Evolutionary conservation across 64 coral and sea anemone species (phyloP).

Genomic region (Dendronephthya gigantea): DNA sequence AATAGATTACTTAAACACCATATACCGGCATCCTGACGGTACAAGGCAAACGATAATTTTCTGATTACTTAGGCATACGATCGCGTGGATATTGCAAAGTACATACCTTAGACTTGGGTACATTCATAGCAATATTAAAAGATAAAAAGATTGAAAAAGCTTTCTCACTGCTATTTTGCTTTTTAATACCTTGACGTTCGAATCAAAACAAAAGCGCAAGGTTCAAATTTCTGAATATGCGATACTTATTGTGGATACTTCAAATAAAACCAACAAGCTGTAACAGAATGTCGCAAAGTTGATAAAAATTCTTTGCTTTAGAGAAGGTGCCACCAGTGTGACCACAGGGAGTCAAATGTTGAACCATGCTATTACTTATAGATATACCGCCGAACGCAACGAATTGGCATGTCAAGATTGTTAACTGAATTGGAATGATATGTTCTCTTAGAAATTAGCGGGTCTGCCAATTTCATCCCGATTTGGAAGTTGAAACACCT

Average conservation of each 20-base stretch:
- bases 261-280: not conserved
- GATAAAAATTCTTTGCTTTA: no score
- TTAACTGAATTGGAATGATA: no score
- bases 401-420: no score
- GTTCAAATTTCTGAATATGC: not conserved
- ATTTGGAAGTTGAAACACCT: no score
- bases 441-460: no score
- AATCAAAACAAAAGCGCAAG: not conserved
- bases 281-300: not conserved
- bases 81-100: not conserved
- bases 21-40: not conserved
- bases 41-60: not conserved
- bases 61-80: not conserved
- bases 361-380: no score
- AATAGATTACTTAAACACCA: no score
- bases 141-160: not conserved
- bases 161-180: not conserved
- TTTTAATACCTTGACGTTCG: no score
- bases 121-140: not conserved
- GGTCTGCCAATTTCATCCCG: no score
- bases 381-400: no score
- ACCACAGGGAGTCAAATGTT: no score
- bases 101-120: conserved; percentile 2
- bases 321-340: no score
- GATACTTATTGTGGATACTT: not conserved